Percentiles rank a stretch among this genome's conserved stretches.
These are phyloP conservation scores for Oreocharis arfaki DNA, from an alignment of 2,113 vertebrate genomes.

Conservation along the genomic window DNA sequence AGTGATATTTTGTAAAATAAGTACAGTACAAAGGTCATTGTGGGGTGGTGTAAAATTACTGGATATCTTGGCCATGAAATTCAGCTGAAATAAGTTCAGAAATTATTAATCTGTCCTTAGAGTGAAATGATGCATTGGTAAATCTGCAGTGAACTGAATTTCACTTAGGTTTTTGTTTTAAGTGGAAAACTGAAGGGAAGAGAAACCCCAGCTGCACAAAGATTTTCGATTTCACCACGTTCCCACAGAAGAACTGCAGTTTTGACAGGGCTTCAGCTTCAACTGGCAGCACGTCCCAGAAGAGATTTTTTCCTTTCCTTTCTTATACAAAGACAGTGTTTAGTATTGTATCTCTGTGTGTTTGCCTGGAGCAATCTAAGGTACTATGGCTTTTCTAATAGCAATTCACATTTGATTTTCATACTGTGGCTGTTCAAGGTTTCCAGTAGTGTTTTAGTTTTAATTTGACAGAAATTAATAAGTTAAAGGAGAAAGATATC, in stretches of 20 bases:
- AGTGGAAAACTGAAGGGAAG: slow-evolving; percentile 38
- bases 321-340: slow-evolving; percentile 63
- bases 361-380: slow-evolving; percentile 61
- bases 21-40: slow-evolving; percentile 63
- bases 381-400: slow-evolving; percentile 45
- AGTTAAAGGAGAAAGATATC: slow-evolving; percentile 63
- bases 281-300: slow-evolving; percentile 60
- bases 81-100: slow-evolving; percentile 60
- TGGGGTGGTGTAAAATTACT: slow-evolving; percentile 54
- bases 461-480: slow-evolving; percentile 76
- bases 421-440: slow-evolving; percentile 46
- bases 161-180: slow-evolving; percentile 57
- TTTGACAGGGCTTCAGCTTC: slow-evolving; percentile 66
- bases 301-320: slow-evolving; percentile 57
- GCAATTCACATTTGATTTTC: slow-evolving; percentile 61
- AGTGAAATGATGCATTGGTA: slow-evolving; percentile 59
- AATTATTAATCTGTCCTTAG: slow-evolving; percentile 65
- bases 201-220: slow-evolving; percentile 48
- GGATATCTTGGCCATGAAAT: slow-evolving; percentile 63
- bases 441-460: slow-evolving; percentile 52
- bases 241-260: slow-evolving; percentile 63
- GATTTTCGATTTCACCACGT: slow-evolving; percentile 56
- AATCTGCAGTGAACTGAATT: slow-evolving; percentile 47
- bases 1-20: slow-evolving; percentile 66
- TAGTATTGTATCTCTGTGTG: slow-evolving; percentile 57